phyloP scores from a whole-genome alignment of 1,140 invertebrate genomes.

The Cardiocondyla obscurior region DNA sequence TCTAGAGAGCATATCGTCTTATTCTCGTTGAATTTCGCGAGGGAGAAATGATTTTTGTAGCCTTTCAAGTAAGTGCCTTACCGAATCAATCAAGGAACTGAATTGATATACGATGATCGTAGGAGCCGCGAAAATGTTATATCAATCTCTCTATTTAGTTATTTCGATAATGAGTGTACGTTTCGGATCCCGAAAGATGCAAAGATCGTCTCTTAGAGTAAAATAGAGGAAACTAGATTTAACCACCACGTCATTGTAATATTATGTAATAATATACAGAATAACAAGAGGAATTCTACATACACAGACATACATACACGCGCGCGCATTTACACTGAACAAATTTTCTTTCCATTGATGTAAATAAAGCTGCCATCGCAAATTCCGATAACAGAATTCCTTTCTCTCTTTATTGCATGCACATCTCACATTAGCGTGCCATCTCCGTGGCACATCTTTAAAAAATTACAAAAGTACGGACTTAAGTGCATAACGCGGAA shows the following conservation, averaged over 20 bases:
- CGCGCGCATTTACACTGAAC: slow-evolving; percentile 46
- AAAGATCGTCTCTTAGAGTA: slow-evolving; percentile 68
- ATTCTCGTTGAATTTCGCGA: slow-evolving; percentile 9
- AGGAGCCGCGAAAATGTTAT: slow-evolving; percentile 18
- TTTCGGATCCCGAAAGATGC: slow-evolving; percentile 59
- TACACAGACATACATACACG: slow-evolving; percentile 40
- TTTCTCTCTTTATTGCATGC: slow-evolving; percentile 63
- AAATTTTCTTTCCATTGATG: slow-evolving; percentile 68
- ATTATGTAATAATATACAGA: slow-evolving; percentile 56
- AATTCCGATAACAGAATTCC: slow-evolving; percentile 66
- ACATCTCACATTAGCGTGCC: slow-evolving; percentile 28
- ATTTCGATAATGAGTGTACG: slow-evolving; percentile 40
- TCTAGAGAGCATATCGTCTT: slow-evolving; percentile 47
- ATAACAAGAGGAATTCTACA: slow-evolving; percentile 45
- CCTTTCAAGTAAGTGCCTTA: slow-evolving; percentile 79
- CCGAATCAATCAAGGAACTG: slow-evolving; percentile 64
- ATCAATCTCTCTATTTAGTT: slow-evolving; percentile 16
- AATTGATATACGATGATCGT: slow-evolving; percentile 61
- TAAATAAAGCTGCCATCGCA: slow-evolving; percentile 80
- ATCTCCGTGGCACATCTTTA: slow-evolving; percentile 40
- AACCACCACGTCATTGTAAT: slow-evolving; percentile 55
- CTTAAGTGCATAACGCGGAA: slow-evolving; percentile 52
- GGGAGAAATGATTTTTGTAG: slow-evolving; percentile 57
- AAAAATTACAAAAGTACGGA: slow-evolving; percentile 77
- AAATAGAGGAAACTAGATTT: slow-evolving; percentile 53